Evolutionary conservation across 2,113 vertebrate genomes (phyloP).

Genomic region (Tachycineta bicolor): DNA sequence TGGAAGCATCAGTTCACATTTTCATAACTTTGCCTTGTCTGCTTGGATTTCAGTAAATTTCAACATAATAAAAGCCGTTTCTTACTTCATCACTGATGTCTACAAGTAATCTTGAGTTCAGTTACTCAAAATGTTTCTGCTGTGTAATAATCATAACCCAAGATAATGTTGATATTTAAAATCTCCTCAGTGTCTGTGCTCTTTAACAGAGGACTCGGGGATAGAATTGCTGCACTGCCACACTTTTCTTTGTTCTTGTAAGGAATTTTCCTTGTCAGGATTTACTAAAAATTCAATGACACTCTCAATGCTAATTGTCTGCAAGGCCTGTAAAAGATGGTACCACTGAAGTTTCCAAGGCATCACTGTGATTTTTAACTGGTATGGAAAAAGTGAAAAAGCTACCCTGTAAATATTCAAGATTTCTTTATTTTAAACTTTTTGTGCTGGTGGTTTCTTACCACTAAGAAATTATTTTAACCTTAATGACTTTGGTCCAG

Average conservation of each 20-base stretch:
- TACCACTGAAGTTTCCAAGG: not conserved
- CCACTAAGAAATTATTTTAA: not conserved
- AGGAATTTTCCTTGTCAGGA: not conserved
- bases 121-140: not conserved
- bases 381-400: not conserved
- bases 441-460: not conserved
- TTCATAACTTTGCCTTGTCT: not conserved
- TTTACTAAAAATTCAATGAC: not conserved
- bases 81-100: not conserved
- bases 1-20: not conserved
- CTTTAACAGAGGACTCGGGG: not conserved
- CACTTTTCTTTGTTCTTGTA: not conserved
- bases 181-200: not conserved
- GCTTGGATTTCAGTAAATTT: not conserved
- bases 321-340: not conserved
- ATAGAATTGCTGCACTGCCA: not conserved
- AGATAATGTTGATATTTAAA: not conserved
- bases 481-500: not conserved
- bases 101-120: not conserved
- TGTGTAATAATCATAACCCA: not conserved
- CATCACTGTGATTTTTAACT: not conserved
- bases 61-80: not conserved
- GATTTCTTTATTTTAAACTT: not conserved
- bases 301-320: not conserved
- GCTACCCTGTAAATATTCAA: not conserved